Evolutionary conservation across 1,140 invertebrate species (phyloP), one percentile per base, ranked within the genome.

Genomic region (Drosophila auraria): DNA sequence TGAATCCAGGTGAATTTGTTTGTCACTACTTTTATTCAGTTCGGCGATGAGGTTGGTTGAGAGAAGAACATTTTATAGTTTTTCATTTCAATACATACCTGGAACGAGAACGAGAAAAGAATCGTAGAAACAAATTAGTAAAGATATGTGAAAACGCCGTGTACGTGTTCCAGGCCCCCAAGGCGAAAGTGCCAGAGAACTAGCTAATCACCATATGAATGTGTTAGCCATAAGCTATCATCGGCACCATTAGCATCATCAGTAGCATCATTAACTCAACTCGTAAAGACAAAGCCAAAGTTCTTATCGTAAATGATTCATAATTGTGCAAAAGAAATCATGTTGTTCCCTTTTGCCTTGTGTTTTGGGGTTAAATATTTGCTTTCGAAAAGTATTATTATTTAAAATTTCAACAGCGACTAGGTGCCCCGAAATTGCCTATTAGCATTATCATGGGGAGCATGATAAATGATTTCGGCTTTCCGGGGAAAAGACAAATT

Each of bases 271-370:
- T 73, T 68, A 61, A n/a, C 50, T 49, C 53, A 40, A 45, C 66
- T 40, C 27, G 47, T 9, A 44, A 20, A 44, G 63, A 71, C 49
- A 38, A 44, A 70, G 49, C 63, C 40, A 69, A 38, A 38, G 64
- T 78, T 78, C 75, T 78, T 78, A 78, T 78, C 75, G 45, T 25
- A 78, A 78, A 78, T 78, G 76, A 78, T 57, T 78, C 76, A 78
- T 78, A 78, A 78, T 78, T 78, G 75, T 78, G 74, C 75, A 69
- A 38, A 78, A 68, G 38, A 78, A 78, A 76, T 54, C 38, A 45
- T 53, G 53, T 73, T 73, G 54, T 27, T 42, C 64, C 27, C 62
- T 33, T 42, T 68, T 12, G 6, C 14, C n/a, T 60, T 8, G 15
- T 23, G 57, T 72, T 59, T 72, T 69, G 44, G 74, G 75, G 63